Conservation (phyloP, 2,113 vertebrate species). For the Carettochelys insculpta region DNA sequence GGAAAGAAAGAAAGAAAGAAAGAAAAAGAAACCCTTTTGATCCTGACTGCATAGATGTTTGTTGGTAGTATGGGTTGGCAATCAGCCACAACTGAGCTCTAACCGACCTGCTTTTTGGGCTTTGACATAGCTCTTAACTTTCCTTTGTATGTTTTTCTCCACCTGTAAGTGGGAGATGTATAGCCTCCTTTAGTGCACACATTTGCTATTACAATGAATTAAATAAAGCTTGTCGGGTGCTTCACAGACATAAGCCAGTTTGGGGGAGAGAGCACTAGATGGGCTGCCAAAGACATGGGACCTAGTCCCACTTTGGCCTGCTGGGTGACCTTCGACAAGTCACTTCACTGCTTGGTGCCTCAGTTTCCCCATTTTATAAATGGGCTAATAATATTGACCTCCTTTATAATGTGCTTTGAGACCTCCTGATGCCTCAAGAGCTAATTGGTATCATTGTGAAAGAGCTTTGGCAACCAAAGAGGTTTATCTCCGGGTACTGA, state of each 20-base stretch:
- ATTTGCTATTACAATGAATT: neutral
- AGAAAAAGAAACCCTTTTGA: too few relatives aligned
- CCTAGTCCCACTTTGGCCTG: neutral
- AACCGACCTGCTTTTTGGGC: neutral
- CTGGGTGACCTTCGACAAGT: neutral
- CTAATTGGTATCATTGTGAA: neutral
- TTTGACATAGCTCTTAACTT: neutral
- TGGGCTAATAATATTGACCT: neutral
- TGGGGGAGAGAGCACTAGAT: neutral
- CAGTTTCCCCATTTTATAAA: neutral
- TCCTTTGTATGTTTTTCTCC: neutral
- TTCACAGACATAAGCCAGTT: neutral
- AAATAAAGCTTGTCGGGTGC: neutral
- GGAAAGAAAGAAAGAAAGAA: neutral
- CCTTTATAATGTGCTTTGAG: neutral
- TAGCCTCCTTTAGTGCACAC: fast-evolving
- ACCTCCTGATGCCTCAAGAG: neutral
- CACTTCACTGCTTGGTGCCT: neutral
- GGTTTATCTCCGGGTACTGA: neutral
- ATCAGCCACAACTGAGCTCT: neutral
- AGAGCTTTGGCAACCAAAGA: neutral
- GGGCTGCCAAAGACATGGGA: neutral
- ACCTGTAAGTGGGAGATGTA: neutral
- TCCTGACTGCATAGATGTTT: too few relatives aligned
- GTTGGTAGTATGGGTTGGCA: neutral